Evolutionary conservation across 2,888 invertebrate genomes (phyloP).

Genomic region (Creontiades dilutus): DNA sequence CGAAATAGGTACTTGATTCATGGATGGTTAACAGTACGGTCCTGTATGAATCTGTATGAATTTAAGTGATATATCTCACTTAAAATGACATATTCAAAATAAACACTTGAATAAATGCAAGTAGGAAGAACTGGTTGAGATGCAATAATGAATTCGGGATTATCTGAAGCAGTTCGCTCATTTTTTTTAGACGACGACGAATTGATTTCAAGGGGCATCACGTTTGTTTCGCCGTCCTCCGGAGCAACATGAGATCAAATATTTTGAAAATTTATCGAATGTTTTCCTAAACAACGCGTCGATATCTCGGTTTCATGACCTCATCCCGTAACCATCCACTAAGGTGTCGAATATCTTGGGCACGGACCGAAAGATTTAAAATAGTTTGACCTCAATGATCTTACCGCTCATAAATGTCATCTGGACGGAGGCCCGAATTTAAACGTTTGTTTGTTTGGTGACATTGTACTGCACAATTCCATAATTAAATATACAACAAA

Average conservation of each 20-base stretch:
- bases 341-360: constrained; percentile 59
- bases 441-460: too few relatives aligned
- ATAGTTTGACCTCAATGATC: constrained; percentile 67
- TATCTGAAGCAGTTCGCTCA: background rate
- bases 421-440: background rate
- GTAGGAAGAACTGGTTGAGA: background rate
- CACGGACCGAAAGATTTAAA: constrained; percentile 59
- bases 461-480: too few relatives aligned
- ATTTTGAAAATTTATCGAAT: background rate
- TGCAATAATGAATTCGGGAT: background rate
- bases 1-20: too few relatives aligned
- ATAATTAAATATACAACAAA: too few relatives aligned
- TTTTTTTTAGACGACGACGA: too few relatives aligned
- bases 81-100: too few relatives aligned
- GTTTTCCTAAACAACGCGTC: background rate
- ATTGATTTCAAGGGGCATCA: background rate
- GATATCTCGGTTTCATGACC: background rate
- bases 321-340: background rate
- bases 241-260: background rate
- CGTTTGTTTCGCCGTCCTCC: background rate
- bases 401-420: constrained; percentile 67
- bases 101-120: too few relatives aligned
- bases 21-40: too few relatives aligned
- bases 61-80: too few relatives aligned
- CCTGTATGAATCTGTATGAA: too few relatives aligned